Evolutionary conservation across 2,797 vertebrate species (phyloP).

Genomic region (Gastrophryne carolinensis): DNA sequence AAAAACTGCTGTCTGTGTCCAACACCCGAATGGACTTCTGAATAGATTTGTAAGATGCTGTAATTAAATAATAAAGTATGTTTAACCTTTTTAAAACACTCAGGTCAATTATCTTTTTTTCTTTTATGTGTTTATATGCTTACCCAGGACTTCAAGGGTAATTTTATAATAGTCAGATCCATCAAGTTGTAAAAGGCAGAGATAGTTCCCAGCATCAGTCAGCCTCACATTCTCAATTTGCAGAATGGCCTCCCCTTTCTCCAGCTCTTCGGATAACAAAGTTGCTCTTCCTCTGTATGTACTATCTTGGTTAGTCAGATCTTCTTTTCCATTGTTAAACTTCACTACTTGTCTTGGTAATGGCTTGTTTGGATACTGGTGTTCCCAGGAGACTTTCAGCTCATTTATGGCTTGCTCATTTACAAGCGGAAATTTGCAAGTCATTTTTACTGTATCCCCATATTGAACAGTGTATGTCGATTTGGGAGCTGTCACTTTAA

Average conservation of each 20-base stretch:
- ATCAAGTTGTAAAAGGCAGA: conserved; percentile 72
- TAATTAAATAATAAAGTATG: too few species aligned
- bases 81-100: too few species aligned
- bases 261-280: conserved; percentile 67
- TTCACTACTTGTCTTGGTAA: conserved; percentile 62
- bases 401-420: conserved; percentile 29
- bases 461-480: conserved; percentile 64
- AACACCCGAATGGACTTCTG: conserved; percentile 48
- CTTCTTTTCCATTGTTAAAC: conserved; percentile 55
- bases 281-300: conserved; percentile 65
- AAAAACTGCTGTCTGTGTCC: conserved; percentile 57
- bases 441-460: conserved; percentile 69
- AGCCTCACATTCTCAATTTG: conserved; percentile 69
- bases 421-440: conserved; percentile 75
- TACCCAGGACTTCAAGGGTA: conserved; percentile 77
- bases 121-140: conserved; percentile 51
- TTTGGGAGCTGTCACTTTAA: conserved; percentile 75
- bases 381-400: conserved; percentile 74
- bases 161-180: conserved; percentile 78
- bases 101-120: too few species aligned
- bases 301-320: conserved; percentile 45
- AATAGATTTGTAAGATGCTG: conserved; percentile 67
- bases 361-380: conserved; percentile 21
- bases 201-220: conserved; percentile 75
- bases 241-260: conserved; percentile 69